Percentiles rank a stretch among this genome's conserved stretches.
phyloP scores from a whole-genome alignment of 2,888 invertebrate genomes.

The Pardosa pseudoannulata region DNA sequence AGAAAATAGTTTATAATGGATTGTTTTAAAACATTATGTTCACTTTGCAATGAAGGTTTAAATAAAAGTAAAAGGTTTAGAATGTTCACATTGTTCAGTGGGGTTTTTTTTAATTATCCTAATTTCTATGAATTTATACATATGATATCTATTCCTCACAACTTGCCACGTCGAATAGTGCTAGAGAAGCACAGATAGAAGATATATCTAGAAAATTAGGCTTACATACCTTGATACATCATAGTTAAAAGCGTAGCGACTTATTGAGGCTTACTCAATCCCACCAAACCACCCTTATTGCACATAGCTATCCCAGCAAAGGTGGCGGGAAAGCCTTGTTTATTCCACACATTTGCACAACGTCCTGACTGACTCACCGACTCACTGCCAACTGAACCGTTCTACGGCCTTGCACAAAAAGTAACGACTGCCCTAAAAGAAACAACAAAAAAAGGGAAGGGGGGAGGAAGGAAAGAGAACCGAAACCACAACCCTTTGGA shows the following conservation, averaged over 20 bases:
- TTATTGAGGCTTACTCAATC: neutral
- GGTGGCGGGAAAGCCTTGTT: neutral
- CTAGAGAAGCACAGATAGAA: no score
- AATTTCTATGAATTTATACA: no score
- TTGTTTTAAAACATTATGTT: no score
- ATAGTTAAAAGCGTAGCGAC: slow-evolving; percentile 2
- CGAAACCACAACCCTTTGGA: slow-evolving; percentile 53
- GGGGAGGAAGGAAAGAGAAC: neutral
- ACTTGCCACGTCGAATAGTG: no score
- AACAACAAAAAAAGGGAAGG: slow-evolving; percentile 1
- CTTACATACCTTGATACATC: neutral
- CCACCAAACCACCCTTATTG: slow-evolving; percentile 6
- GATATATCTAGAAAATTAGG: no score
- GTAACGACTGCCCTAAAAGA: slow-evolving; percentile 21
- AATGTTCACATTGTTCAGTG: no score
- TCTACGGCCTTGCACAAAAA: slow-evolving; percentile 41
- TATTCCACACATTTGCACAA: slow-evolving; percentile 13
- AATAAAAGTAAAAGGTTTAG: no score
- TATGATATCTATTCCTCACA: no score
- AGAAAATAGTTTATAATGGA: no score
- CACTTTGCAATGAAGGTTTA: no score
- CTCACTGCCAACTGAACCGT: slow-evolving; percentile 30
- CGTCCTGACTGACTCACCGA: slow-evolving; percentile 47
- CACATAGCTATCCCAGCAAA: neutral
- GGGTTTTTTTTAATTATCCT: no score